A percentile compares a stretch with the other conserved stretches of the same genome.
phyloP scores from a whole-genome alignment of 1,140 invertebrate genomes.

The Coptotermes formosanus region DNA sequence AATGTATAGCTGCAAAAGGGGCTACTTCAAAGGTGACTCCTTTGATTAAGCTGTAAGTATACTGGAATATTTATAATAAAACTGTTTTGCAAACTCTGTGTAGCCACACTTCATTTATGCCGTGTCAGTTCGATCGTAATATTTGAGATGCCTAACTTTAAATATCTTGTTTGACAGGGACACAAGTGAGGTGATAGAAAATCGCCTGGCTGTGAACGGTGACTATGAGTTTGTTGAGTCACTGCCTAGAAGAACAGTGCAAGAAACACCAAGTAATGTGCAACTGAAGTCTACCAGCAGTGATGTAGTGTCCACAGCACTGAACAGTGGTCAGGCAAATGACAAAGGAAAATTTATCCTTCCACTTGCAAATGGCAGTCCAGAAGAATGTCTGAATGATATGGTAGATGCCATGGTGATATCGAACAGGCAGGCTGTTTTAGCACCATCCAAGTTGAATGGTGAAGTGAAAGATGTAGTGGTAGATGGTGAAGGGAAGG shows the following conservation, averaged over 20 bases:
- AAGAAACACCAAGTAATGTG: neutral
- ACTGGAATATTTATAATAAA: too few relatives aligned
- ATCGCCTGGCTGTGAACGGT: constrained; percentile 51
- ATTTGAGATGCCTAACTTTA: neutral
- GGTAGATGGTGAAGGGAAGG: neutral
- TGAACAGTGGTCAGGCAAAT: neutral
- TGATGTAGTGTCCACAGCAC: too few relatives aligned
- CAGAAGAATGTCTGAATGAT: neutral
- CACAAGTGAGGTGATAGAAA: constrained; percentile 47
- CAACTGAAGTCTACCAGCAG: too few relatives aligned
- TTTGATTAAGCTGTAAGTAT: too few relatives aligned
- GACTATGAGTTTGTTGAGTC: constrained; percentile 49
- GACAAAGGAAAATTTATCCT: constrained; percentile 38
- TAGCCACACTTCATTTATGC: too few relatives aligned
- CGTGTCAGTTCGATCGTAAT: too few relatives aligned
- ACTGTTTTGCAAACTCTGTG: too few relatives aligned
- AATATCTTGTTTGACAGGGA: constrained; percentile 37
- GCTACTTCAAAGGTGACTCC: too few relatives aligned
- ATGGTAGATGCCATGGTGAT: neutral
- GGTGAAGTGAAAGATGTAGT: neutral
- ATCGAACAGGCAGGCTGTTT: neutral
- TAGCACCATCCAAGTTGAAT: neutral
- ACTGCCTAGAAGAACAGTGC: constrained; percentile 18
- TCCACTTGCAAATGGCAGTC: constrained; percentile 32
- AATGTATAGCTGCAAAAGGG: too few relatives aligned